Evolutionary conservation across 2,888 invertebrate species (phyloP).

Genomic region (Scaptomyza tumidula): DNA sequence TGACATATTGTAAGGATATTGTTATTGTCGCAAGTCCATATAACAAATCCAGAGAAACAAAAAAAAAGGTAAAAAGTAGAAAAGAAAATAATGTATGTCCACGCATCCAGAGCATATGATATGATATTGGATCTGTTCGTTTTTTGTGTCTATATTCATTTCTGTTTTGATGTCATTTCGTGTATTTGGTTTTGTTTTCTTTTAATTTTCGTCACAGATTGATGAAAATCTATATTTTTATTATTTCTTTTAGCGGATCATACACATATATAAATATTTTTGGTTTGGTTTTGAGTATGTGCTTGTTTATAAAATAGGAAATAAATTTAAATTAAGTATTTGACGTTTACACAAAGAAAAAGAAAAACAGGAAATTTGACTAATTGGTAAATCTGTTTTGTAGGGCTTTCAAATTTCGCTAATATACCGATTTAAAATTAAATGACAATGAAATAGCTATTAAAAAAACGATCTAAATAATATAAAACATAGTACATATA

Average conservation of each 20-base stretch:
- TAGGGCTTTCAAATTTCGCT: conserved; percentile 25
- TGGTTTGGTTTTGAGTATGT: conserved; percentile 16
- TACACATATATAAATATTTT: conserved; percentile 3
- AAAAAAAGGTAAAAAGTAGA: not conserved
- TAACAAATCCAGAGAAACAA: conserved; percentile 15
- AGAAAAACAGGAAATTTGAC: not conserved
- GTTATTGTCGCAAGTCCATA: conserved; percentile 53
- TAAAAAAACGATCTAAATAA: conserved; percentile 36
- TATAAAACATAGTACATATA: conserved; percentile 37
- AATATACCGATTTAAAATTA: conserved; percentile 24
- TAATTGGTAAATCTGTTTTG: conserved; percentile 14
- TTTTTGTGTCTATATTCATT: conserved; percentile 29
- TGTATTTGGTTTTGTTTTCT: conserved; percentile 65
- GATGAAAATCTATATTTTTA: conserved; percentile 16
- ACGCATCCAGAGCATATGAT: conserved; percentile 39
- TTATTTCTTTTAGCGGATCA: conserved; percentile 10
- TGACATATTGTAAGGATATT: conserved; percentile 42
- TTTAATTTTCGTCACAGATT: conserved; percentile 9
- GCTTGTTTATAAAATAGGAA: conserved; percentile 13
- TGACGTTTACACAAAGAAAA: not conserved
- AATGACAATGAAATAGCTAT: conserved; percentile 45
- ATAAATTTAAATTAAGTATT: conserved; percentile 7
- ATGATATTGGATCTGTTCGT: conserved; percentile 46
- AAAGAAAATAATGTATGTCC: conserved; percentile 38
- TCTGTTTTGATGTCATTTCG: conserved; percentile 68